A percentile compares a stretch with the other conserved stretches of the same genome.
Conservation (phyloP, 2,888 invertebrate species). For the Brachyopa scutellaris region DNA sequence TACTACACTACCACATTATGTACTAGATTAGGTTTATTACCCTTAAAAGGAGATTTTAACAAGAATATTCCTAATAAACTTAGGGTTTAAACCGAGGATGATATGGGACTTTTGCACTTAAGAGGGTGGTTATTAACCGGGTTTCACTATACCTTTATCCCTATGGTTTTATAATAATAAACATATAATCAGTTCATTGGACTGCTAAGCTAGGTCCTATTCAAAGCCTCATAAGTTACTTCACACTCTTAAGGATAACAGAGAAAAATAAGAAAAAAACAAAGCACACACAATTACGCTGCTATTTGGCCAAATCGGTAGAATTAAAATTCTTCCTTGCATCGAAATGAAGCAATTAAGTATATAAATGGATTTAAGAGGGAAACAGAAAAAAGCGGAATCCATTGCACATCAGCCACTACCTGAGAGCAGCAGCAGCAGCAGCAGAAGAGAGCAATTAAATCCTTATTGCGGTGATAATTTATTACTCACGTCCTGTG, state of each 20-base stretch:
- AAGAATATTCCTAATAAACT: too few relatives aligned
- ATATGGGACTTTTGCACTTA: too few relatives aligned
- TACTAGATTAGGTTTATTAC: too few relatives aligned
- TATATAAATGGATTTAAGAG: conserved; percentile 37
- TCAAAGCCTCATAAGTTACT: background rate
- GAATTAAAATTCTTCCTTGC: conserved; percentile 59
- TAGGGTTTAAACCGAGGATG: too few relatives aligned
- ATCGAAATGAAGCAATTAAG: conserved; percentile 67
- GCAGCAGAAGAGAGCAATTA: conserved; percentile 50
- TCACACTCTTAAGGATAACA: background rate
- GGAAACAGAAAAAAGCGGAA: conserved; percentile 16
- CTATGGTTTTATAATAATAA: too few relatives aligned
- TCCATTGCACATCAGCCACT: conserved; percentile 42
- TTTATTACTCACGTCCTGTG: conserved; percentile 49
- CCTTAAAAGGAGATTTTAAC: too few relatives aligned
- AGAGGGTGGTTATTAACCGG: too few relatives aligned
- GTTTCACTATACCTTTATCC: too few relatives aligned
- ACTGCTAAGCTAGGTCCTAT: background rate
- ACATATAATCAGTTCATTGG: too few relatives aligned
- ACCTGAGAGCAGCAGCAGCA: background rate
- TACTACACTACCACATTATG: too few relatives aligned
- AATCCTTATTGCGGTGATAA: conserved; percentile 66
- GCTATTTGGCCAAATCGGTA: conserved; percentile 19
- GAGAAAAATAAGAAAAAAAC: background rate
- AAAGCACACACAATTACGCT: background rate